phyloP scores from a whole-genome alignment of 2,888 invertebrate genomes.

The Augochlorella aurata region DNA sequence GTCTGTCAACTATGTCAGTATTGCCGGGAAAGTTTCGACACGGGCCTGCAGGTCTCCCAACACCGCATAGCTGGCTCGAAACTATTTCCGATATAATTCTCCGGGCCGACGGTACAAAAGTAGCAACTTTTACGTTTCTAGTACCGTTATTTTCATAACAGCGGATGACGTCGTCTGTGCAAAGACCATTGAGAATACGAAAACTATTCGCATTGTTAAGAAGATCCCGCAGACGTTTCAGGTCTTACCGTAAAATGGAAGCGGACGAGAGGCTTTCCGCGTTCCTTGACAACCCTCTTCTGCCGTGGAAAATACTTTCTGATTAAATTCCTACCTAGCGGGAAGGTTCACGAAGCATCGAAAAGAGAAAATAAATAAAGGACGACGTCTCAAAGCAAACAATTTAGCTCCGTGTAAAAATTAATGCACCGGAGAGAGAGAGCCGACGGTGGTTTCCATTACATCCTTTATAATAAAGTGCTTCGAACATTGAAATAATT shows the following conservation, averaged over 20 bases:
- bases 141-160: slow-evolving; percentile 69
- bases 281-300: slow-evolving; percentile 34
- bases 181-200: slow-evolving; percentile 62
- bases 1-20: slow-evolving; percentile 59
- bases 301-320: slow-evolving; percentile 52
- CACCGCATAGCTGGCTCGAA: slow-evolving; percentile 55
- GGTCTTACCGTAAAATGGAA: slow-evolving; percentile 60
- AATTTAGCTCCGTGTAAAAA: background rate
- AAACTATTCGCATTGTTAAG: slow-evolving; percentile 66
- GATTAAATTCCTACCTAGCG: slow-evolving; percentile 50
- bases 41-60: slow-evolving; percentile 33
- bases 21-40: slow-evolving; percentile 55
- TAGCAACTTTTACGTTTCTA: slow-evolving; percentile 53
- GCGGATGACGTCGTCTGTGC: slow-evolving; percentile 61
- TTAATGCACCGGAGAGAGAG: background rate
- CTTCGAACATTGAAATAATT: background rate
- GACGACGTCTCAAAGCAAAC: slow-evolving; percentile 1
- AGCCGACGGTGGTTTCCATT: background rate
- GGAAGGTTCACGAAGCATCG: slow-evolving; percentile 23
- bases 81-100: slow-evolving; percentile 72
- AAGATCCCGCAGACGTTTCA: slow-evolving; percentile 61
- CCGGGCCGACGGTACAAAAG: slow-evolving; percentile 42
- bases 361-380: background rate
- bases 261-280: slow-evolving; percentile 51
- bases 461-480: background rate